Conservation (phyloP, 2,797 vertebrate species). For the Discoglossus pictus region DNA sequence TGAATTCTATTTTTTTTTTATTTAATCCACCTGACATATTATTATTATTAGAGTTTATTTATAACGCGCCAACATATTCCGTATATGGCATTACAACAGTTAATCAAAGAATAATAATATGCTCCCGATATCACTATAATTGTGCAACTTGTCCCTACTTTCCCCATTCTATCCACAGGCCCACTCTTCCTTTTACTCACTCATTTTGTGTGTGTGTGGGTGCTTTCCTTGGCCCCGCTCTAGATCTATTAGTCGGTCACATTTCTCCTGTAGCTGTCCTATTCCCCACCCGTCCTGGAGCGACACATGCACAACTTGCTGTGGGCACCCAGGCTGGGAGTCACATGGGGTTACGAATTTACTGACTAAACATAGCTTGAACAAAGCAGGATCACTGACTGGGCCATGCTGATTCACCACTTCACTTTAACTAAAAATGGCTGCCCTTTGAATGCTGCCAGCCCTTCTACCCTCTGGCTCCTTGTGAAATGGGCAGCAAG, state of each 20-base stretch:
- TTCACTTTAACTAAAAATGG: slow-evolving; percentile 6
- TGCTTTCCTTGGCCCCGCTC: slow-evolving; percentile 55
- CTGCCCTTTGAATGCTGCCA: slow-evolving; percentile 18
- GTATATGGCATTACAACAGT: too few species aligned
- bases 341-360: slow-evolving; percentile 54
- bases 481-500: neutral
- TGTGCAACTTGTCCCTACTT: too few species aligned
- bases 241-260: slow-evolving; percentile 62
- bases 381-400: slow-evolving; percentile 45
- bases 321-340: slow-evolving; percentile 64
- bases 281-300: slow-evolving; percentile 31
- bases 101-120: too few species aligned
- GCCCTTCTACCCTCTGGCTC: neutral
- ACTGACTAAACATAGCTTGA: slow-evolving; percentile 58
- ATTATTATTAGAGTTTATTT: too few species aligned
- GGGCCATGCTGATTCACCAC: slow-evolving; percentile 28
- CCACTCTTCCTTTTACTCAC: slow-evolving; percentile 72
- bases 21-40: too few species aligned
- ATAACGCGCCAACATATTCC: too few species aligned
- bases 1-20: too few species aligned
- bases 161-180: too few species aligned
- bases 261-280: slow-evolving; percentile 63
- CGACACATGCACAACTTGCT: slow-evolving; percentile 55
- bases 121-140: too few species aligned
- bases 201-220: slow-evolving; percentile 65